Base-by-base conservation (phyloP, 2,113 vertebrate species). In the Rhinolophus ferrumequinum region DNA sequence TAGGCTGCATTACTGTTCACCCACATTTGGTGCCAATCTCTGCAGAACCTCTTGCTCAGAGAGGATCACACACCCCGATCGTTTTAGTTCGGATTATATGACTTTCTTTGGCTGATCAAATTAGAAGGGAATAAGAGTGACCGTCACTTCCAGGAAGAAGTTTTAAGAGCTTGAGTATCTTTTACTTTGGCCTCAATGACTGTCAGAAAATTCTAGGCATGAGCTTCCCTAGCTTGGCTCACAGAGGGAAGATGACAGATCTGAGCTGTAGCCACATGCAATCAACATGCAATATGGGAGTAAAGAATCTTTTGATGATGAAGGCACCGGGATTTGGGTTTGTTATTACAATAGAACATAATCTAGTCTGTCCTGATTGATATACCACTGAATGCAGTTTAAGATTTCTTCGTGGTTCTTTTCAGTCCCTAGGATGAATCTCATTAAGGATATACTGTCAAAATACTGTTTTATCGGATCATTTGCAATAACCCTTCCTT, bases 41-140 rank as follows among this genome's bases (percentile, higher is more conserved):
- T 82, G 7, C 47, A 8, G 5, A 10, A 28, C 33, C 38, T 50
- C 52, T 60, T 52, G 64, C 54, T 50, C 6, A 82, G 18, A 70
- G 58, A 80, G 62, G 62, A 72, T 79, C 47, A 47, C 28, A 82
- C 4, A 26, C 50, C 4, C 22, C 22, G 30, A 26, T 22, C n/a
- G 44, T 85, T 41, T 41, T 38, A 86, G 73, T 21, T 77, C 7
- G 3, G 54, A 21, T 41, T 67, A 9, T 21, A 28, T 72, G 54
- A 24, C 60, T 72, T 81, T 79, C 81, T 91, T 84, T 62, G 75
- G n/a, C 54, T 66, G 77, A 70, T 91, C 84, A 93, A 81, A 83
- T 16, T 35, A 69, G 50, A 92, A 18, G 50, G 28, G 9, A 58
- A 8, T 62, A 60, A 33, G 38, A 88, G 10, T n/a, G 24, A 38